Conservation (phyloP, 64 coral and sea anemone species). For the Exaiptasia diaphana region DNA sequence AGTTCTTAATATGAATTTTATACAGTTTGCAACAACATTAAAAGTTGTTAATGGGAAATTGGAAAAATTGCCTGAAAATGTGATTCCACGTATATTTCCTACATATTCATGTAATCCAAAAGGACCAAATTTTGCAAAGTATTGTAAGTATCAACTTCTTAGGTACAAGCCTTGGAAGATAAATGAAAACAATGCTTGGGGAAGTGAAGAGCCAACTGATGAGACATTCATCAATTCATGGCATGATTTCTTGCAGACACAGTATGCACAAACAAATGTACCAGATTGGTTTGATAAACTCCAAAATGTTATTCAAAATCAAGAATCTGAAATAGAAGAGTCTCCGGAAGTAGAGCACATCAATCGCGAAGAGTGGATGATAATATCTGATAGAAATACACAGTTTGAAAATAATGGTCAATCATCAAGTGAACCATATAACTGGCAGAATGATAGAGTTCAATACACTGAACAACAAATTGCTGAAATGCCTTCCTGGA, state of each 20-base stretch:
- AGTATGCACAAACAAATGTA: slow-evolving; percentile 9
- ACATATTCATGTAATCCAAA: slow-evolving; percentile 34
- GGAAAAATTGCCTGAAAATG: slow-evolving; percentile 15
- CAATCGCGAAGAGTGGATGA: slow-evolving; percentile 22
- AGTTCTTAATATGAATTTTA: slow-evolving; percentile 30
- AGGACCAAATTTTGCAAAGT: slow-evolving; percentile 11
- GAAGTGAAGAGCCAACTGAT: not conserved
- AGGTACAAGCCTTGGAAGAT: slow-evolving; percentile 41
- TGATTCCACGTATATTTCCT: slow-evolving; percentile 27
- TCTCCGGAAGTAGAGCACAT: too few relatives aligned
- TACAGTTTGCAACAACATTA: slow-evolving; percentile 29
- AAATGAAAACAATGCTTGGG: slow-evolving; percentile 14
- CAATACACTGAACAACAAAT: slow-evolving; percentile 27
- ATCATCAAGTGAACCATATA: slow-evolving; percentile 2
- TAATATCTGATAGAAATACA: slow-evolving; percentile 20
- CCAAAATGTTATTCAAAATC: slow-evolving; percentile 1
- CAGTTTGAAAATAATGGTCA: slow-evolving; percentile 22
- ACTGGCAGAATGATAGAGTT: slow-evolving; percentile 25
- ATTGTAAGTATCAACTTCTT: slow-evolving; percentile 26
- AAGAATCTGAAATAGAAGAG: too few relatives aligned
- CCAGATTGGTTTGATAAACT: slow-evolving; percentile 26
- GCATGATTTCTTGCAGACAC: slow-evolving; percentile 28
- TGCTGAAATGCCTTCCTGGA: slow-evolving; percentile 26
- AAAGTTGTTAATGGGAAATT: slow-evolving; percentile 29
- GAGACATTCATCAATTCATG: not conserved